Conservation (phyloP, 2,888 invertebrate species). For the Torymus auratus region DNA sequence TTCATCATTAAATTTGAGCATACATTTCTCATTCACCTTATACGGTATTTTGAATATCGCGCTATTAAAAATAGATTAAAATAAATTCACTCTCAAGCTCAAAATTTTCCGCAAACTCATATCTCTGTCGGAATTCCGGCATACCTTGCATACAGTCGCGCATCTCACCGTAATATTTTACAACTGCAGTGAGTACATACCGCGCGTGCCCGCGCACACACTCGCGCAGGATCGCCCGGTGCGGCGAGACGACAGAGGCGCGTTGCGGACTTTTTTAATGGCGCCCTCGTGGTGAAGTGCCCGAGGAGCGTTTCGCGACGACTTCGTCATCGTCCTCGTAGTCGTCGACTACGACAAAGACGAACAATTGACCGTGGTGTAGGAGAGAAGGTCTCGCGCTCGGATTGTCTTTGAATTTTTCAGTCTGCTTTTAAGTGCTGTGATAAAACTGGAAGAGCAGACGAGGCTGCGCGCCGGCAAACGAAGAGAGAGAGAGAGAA, state of each 20-base stretch:
- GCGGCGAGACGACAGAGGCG: neutral
- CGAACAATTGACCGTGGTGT: conserved; percentile 32
- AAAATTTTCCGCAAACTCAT: too few relatives aligned
- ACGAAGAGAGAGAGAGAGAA: neutral
- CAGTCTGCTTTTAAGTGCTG: conserved; percentile 53
- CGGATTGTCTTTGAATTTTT: conserved; percentile 58
- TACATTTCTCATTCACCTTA: too few relatives aligned
- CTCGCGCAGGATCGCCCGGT: neutral
- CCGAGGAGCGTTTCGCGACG: conserved; percentile 26
- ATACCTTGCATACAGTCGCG: too few relatives aligned
- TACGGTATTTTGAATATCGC: too few relatives aligned
- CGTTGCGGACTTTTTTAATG: conserved; percentile 49
- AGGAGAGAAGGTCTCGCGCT: conserved; percentile 32
- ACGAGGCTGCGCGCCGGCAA: conserved; percentile 6
- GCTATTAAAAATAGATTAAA: too few relatives aligned
- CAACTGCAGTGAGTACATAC: conserved; percentile 4
- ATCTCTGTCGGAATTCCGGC: too few relatives aligned
- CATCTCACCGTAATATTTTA: conserved; percentile 25
- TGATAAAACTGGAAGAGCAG: conserved; percentile 51
- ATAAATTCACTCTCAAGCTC: too few relatives aligned
- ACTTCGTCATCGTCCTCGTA: conserved; percentile 32
- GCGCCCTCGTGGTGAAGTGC: conserved; percentile 29
- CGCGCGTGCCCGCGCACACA: too few relatives aligned
- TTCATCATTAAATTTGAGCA: too few relatives aligned
- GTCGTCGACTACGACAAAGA: conserved; percentile 24